phyloP scores from a whole-genome alignment of 1,140 invertebrate species.

The Pararge aegeria region DNA sequence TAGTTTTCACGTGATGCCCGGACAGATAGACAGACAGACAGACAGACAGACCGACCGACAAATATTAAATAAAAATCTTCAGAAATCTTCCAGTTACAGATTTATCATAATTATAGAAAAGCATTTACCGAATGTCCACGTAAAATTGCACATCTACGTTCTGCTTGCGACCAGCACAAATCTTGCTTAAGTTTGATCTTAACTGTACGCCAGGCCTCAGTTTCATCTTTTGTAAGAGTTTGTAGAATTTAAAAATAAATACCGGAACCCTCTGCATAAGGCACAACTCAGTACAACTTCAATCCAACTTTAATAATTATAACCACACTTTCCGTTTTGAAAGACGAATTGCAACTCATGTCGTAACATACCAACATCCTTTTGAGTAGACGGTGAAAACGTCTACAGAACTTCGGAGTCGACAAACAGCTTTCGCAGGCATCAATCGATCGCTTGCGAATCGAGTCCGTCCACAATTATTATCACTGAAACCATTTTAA shows the following conservation, averaged over 20 bases:
- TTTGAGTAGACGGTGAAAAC: conserved; percentile 23
- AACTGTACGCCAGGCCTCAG: no score
- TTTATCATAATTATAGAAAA: no score
- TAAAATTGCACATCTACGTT: no score
- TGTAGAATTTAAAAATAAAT: background rate
- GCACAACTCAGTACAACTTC: background rate
- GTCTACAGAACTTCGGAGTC: conserved; percentile 15
- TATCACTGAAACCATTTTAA: background rate
- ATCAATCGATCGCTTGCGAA: conserved; percentile 2
- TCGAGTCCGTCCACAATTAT: background rate
- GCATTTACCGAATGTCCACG: no score
- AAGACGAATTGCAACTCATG: conserved; percentile 2
- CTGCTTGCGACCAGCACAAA: no score
- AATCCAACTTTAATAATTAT: conserved; percentile 6
- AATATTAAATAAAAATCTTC: no score
- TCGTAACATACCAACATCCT: conserved; percentile 13
- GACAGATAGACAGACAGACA: no score
- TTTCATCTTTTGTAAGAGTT: no score
- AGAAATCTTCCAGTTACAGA: no score
- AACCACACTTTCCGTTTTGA: background rate
- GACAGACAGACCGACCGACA: no score
- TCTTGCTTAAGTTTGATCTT: no score
- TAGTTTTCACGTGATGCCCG: no score
- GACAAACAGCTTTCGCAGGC: conserved; percentile 31
- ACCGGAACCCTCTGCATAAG: background rate